These are phyloP conservation scores for Alaudala cheleensis DNA, from an alignment of 2,113 vertebrate species.

Conservation along the genomic window DNA sequence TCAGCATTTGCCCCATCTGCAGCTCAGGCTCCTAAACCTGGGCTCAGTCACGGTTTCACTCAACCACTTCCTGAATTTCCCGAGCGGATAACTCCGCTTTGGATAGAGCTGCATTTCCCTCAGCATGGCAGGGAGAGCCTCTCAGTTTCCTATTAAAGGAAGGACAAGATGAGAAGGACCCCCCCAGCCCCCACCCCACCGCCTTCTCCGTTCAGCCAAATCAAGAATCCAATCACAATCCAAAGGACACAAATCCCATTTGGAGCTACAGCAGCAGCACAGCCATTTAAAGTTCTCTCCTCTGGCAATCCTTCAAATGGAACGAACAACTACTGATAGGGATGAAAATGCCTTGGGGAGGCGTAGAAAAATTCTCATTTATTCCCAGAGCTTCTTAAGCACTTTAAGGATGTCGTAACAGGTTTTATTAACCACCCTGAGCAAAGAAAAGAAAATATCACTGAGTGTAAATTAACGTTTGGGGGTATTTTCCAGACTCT, in stretches of 20 bases:
- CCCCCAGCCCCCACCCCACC: neutral
- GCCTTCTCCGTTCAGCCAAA: constrained; percentile 11
- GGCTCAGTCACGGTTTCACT: accelerated
- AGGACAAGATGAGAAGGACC: neutral
- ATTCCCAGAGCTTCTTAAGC: constrained; percentile 62
- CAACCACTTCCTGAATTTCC: neutral
- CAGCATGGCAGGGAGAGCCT: neutral
- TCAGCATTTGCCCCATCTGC: accelerated
- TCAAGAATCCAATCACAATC: constrained; percentile 43
- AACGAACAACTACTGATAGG: constrained; percentile 48
- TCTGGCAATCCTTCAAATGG: constrained; percentile 45
- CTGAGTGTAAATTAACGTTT: constrained; percentile 38
- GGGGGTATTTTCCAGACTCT: constrained; percentile 22
- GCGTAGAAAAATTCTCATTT: constrained; percentile 53
- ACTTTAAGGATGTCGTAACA: constrained; percentile 50
- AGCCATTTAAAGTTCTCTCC: constrained; percentile 38
- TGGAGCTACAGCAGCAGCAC: constrained; percentile 33
- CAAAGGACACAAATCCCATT: constrained; percentile 55
- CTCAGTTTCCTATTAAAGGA: neutral
- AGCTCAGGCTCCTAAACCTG: neutral
- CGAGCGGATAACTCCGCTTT: neutral
- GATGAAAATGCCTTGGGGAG: constrained; percentile 49
- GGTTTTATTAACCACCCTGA: constrained; percentile 52
- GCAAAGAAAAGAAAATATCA: constrained; percentile 55
- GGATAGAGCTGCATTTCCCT: neutral